Evolutionary conservation across 92 coral and sea anemone species (phyloP), one percentile per base, ranked within the genome.

Genomic region (Parazoanthus swiftii): DNA sequence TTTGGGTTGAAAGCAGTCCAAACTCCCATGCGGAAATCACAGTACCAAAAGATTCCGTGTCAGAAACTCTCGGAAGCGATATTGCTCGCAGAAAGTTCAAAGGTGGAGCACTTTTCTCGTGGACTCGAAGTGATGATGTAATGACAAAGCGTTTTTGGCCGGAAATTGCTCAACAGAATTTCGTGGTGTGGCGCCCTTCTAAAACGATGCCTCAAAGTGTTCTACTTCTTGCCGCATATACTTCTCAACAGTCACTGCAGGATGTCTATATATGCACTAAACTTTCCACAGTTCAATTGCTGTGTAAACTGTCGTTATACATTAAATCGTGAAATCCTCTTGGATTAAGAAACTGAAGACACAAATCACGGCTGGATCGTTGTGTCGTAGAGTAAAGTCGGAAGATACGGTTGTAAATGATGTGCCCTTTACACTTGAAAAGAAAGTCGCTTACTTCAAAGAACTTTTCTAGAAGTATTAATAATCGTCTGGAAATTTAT

Each of bases 11-110:
- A 81, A 79, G 85, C 68, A 67, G 89, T 58, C 73, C 39, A 81
- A 68, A 85, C 91, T 89, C 82, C 78, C 84, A 76, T 89, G 93
- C 89, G 84, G 93, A 88, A 89, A 84, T 50, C 77, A 50, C 74
- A 74, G 44, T 70, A 78, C 88, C 58, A 29, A 50, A 11, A 20
- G 43, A 38, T 3, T 20, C 79, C 26, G 63, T 39, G 48, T 71
- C 51, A 70, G 63, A 71, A 73, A 44, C 13, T 26, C 59, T 84
- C 87, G 51, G 67, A 71, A 71, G 78, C 87, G 68, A 84, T 84
- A 84, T 84, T 50, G 51, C 25, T 76, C 25, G 29, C 29, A 76
- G 79, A 70, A 51, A 33, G n/a, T 23, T 25, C 23, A 43, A 25
- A 84, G 87, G 87, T 48, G 87, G 87, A 71, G 87, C 79, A 72